These are phyloP conservation scores for Nyctalus aviator DNA, from an alignment of 2,797 vertebrate genomes.

Conservation along the genomic window DNA sequence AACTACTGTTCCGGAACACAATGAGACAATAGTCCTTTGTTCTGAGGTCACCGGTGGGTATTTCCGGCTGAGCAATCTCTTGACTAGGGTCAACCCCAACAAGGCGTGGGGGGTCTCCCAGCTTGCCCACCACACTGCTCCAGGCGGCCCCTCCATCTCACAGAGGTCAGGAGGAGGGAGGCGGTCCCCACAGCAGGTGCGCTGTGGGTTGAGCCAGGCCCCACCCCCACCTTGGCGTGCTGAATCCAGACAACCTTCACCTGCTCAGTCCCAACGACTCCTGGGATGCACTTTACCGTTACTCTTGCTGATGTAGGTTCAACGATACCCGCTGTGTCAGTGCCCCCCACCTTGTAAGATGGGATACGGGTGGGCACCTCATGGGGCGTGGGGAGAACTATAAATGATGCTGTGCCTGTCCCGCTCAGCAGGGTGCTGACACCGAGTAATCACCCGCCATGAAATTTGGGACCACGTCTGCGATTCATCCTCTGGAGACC, in stretches of 20 bases:
- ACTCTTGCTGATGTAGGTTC: neutral
- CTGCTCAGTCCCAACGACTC: neutral
- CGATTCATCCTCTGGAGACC: neutral
- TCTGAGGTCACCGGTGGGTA: neutral
- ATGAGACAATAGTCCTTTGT: neutral
- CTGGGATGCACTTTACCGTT: too few relatives aligned
- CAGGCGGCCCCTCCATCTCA: neutral
- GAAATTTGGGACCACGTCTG: neutral
- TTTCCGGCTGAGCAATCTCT: neutral
- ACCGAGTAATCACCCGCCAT: neutral
- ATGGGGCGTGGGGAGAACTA: neutral
- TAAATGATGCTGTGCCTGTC: fast-evolving
- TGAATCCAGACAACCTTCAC: neutral
- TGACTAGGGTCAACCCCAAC: neutral
- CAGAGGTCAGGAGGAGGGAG: neutral
- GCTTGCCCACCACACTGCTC: neutral
- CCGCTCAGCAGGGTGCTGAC: neutral
- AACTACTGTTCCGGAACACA: neutral
- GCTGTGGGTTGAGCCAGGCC: neutral
- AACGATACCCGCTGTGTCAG: neutral
- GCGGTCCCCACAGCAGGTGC: neutral
- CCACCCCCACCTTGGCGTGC: neutral
- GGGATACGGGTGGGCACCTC: neutral
- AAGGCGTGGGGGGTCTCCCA: neutral
- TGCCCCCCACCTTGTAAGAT: neutral